Base-by-base conservation (phyloP, 2,888 invertebrate species). In the Volucella zonaria region DNA sequence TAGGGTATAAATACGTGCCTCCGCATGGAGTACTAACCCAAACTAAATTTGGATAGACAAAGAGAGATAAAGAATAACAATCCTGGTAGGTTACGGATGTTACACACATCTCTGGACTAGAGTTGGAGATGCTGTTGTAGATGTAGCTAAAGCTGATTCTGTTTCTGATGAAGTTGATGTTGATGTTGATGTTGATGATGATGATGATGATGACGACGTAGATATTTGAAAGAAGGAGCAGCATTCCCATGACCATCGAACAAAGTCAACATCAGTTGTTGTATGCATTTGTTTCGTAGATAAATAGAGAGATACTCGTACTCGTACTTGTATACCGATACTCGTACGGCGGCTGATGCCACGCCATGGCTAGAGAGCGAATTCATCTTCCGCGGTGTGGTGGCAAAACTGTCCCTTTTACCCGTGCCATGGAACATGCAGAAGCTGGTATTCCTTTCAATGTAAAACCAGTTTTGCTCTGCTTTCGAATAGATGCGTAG, bases 251-350 rank as follows among this genome's bases (percentile, higher is more conserved):
- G 74, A 78, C 62, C 78, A 82, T 78, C 82, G 79, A 80, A 73
- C 80, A 73, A 67, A 85, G 85, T 81, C 85, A 85, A 85, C 81
- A 81, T 71, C 80, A 83, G 75, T 83, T 83, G 83, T 80, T 79
- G 81, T 56, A 64, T 73, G 81, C 85, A 81, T 81, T 85, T 81
- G 85, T 76, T 76, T 68, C 52, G 64, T 15, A 85, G 85, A 85
- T 85, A 85, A 85, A 85, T 77, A 77, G 73, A 80, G 76, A 81
- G 80, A 85, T 81, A 68, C 40, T 14, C 42, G 45, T 6, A 18
- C 18, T 18, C 18, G 18, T 6, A 18, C 18, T 18, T 1, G 18
- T 15, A n/a, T 54, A 10, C n/a, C 12, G 14, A 56, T 12, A 9
- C 56, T 23, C 2, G 12, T 31, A 31, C 18, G 18, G 52, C 31